Evolutionary conservation across 2,797 vertebrate species (phyloP).

Genomic region (Sarcoramphus papa): DNA sequence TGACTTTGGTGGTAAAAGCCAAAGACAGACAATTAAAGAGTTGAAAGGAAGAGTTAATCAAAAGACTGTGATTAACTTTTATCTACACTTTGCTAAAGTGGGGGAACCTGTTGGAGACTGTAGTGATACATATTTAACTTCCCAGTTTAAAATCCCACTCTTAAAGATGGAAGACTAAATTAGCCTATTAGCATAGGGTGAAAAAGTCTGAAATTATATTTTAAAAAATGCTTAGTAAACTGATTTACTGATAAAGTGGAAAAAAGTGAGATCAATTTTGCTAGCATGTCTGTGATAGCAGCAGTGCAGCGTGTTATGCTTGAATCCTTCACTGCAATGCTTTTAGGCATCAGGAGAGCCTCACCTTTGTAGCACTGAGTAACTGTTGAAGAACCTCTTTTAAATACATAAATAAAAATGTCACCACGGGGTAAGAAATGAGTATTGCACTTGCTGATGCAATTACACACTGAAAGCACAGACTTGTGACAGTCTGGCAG

Average conservation of each 20-base stretch:
- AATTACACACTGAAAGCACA: conserved; percentile 24
- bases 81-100: neutral
- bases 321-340: fast-evolving
- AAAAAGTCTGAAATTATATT: neutral
- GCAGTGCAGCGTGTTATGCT: neutral
- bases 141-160: neutral
- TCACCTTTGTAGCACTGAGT: neutral
- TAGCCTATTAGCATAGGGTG: neutral
- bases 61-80: neutral
- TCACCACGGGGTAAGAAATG: conserved; percentile 39
- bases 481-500: conserved; percentile 20
- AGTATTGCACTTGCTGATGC: conserved; percentile 49
- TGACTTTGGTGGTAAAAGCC: conserved; percentile 21
- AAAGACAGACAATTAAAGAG: neutral
- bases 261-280: neutral
- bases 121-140: neutral
- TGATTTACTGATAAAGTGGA: neutral
- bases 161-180: neutral
- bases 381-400: conserved; percentile 15
- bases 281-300: neutral
- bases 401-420: conserved; percentile 25
- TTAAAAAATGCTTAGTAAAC: neutral
- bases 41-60: conserved; percentile 14
- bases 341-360: neutral
- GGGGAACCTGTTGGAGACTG: neutral